Base-by-base conservation (phyloP, 1,140 invertebrate species). In the Sycophaga agraensis region DNA sequence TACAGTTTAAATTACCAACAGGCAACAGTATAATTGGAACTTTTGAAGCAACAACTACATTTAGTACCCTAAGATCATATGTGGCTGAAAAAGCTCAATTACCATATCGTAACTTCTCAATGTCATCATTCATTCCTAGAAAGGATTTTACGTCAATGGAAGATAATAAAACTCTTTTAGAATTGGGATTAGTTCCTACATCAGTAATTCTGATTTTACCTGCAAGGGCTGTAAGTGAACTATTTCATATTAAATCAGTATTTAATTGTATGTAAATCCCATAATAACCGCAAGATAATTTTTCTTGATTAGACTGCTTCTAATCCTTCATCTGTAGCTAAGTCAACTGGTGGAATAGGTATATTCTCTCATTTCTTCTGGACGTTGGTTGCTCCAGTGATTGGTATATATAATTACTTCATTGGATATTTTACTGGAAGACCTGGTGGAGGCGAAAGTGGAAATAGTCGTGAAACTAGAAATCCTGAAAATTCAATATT, bases 1-100 rank as follows among this genome's bases (percentile, higher is more conserved):
- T 96, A 42, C 92, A 95, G 79, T 94, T 96, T 70, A 86, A 90
- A 67, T 69, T 94, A 48, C 89, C 92, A 0, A 88, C 91, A 74
- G 93, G 93, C 11, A 84, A 84, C 1, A 84, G 86, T 11, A 82
- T 87, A 58, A 84, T 84, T 8, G 85, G 87, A 16, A 82, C 85
- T 63, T 90, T 91, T 74, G 78, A 83, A 19, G 80, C 86, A 4
- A 76, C 79, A 37, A 81, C 80, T 7, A 84, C 84, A 1, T 70
- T 91, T 2, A 75, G 72, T 1, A 75, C 82, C 40, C 82, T 90
- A 16, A 78, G 84, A 39, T 58, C 77, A 17, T 88, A 87, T 66
- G 83, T 91, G 9, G 69, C 78, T 8, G 72, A 85, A 39, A 84
- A 86, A 46, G 73, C 85, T 43, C 71, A 80, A 55, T 65, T 83